phyloP scores from a whole-genome alignment of 2,113 vertebrate genomes.

The Orientallactaga bullata region DNA sequence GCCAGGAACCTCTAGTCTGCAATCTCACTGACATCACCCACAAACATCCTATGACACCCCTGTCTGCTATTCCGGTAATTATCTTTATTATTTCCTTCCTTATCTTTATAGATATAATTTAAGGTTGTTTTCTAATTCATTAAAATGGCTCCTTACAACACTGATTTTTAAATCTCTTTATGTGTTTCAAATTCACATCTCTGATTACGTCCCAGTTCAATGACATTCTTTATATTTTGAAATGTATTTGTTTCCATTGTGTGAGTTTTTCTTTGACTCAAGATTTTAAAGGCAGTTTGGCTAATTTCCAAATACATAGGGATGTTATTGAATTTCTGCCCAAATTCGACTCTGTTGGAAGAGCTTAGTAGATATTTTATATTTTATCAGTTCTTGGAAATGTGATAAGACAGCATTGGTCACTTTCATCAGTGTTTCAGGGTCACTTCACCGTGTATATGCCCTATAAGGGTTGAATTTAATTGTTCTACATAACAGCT shows the following conservation, averaged over 20 bases:
- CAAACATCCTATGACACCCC: not conserved
- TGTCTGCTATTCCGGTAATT: not conserved
- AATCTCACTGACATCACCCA: not conserved
- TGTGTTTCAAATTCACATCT: not conserved
- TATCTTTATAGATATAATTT: not conserved
- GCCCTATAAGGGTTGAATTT: not conserved
- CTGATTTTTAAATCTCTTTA: not conserved
- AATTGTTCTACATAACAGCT: not conserved
- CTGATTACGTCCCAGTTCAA: not conserved
- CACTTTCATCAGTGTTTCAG: not conserved
- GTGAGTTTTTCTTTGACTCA: not conserved
- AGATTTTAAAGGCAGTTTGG: not conserved
- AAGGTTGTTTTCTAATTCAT: not conserved
- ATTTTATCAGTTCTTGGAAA: not conserved
- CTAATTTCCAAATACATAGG: not conserved
- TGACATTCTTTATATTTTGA: not conserved
- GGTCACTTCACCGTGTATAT: not conserved
- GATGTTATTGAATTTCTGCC: not conserved
- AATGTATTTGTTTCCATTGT: not conserved
- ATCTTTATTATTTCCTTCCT: not conserved
- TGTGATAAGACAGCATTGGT: not conserved
- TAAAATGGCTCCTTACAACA: not conserved
- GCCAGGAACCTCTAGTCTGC: not conserved
- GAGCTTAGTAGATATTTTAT: not conserved
- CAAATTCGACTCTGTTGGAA: not conserved